These are phyloP conservation scores for Myotis findleyi DNA, from an alignment of 2,797 vertebrate species.

Conservation along the genomic window DNA sequence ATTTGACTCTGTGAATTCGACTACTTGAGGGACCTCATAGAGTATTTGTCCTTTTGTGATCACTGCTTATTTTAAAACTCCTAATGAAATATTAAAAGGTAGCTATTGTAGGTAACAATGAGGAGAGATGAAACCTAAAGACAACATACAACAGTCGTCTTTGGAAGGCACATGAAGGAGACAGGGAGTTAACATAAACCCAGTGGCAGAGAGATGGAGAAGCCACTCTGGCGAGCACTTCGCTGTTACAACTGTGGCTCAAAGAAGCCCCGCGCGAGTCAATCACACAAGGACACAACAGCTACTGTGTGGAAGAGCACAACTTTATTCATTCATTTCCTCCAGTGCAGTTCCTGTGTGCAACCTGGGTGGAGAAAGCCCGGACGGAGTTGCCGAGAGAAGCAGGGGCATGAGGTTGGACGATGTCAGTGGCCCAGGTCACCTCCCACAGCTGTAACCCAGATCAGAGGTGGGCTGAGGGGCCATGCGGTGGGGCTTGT, in stretches of 20 bases:
- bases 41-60: background rate
- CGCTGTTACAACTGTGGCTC: background rate
- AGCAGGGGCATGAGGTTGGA: background rate
- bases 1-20: background rate
- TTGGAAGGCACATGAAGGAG: background rate
- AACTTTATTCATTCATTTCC: background rate
- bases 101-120: background rate
- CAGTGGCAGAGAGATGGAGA: background rate
- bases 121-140: background rate
- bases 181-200: background rate
- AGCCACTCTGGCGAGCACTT: background rate
- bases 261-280: background rate
- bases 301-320: background rate
- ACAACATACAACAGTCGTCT: background rate
- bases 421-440: accelerated
- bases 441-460: background rate
- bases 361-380: background rate
- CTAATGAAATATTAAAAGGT: background rate
- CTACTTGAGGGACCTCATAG: background rate
- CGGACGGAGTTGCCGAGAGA: background rate
- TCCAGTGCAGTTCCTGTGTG: background rate
- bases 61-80: background rate
- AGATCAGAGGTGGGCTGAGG: background rate
- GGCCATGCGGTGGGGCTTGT: background rate
- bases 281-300: background rate